phyloP scores from a whole-genome alignment of 2,113 vertebrate genomes.

The Donacobius atricapilla region DNA sequence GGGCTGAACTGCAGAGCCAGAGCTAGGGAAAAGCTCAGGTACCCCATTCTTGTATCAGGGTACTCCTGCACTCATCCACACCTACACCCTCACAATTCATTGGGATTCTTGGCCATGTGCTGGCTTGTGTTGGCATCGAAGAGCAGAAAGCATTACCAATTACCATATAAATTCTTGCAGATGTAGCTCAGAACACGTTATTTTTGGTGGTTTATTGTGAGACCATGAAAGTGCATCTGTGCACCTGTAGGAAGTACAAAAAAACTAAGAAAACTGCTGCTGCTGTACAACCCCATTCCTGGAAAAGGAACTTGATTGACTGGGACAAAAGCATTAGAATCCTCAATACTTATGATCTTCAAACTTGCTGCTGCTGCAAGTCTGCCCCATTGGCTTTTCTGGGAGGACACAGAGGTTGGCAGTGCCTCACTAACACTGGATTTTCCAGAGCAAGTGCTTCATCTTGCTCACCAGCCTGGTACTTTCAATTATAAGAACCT shows the following conservation, averaged over 20 bases:
- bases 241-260: background rate
- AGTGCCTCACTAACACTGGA: background rate
- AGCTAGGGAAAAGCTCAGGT: background rate
- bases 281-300: background rate
- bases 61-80: background rate
- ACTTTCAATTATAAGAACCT: background rate
- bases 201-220: background rate
- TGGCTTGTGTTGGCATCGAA: background rate
- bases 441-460: background rate
- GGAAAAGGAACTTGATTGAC: background rate
- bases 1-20: background rate
- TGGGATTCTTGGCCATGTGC: background rate
- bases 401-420: background rate
- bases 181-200: background rate
- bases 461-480: background rate
- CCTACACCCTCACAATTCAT: background rate
- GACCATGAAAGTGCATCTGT: background rate
- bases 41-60: rapidly evolving
- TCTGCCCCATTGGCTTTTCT: background rate
- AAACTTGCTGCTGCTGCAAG: background rate
- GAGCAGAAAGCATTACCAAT: background rate
- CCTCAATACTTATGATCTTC: background rate
- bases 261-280: background rate
- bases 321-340: background rate
- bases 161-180: background rate